These are phyloP conservation scores for Phymorhynchus buccinoides DNA, from an alignment of 1,140 invertebrate genomes.

Conservation along the genomic window DNA sequence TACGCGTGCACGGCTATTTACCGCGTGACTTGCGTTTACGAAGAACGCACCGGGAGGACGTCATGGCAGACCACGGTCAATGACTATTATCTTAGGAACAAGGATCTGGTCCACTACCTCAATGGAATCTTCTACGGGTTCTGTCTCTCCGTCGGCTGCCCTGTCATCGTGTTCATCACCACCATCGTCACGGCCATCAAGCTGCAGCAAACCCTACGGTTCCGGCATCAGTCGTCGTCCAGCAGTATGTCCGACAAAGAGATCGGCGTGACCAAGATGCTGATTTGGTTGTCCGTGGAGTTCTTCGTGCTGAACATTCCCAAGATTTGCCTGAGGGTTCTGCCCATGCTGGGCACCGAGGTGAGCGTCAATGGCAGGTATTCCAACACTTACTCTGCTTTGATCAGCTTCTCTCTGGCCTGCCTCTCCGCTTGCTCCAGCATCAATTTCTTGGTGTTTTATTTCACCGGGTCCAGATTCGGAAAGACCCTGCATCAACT, in stretches of 20 bases:
- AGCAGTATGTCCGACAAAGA: not conserved
- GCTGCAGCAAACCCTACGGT: not conserved
- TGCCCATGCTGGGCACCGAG: not conserved
- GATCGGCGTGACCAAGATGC: not conserved
- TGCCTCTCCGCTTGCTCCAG: too few relatives aligned
- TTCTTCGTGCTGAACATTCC: not conserved
- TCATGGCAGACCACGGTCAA: too few relatives aligned
- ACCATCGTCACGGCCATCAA: not conserved
- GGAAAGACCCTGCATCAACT: not conserved
- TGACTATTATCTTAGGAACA: not conserved
- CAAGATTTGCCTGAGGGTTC: not conserved
- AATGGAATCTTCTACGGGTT: slow-evolving; percentile 7
- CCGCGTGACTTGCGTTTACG: not conserved
- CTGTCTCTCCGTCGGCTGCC: not conserved
- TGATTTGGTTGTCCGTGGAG: not conserved
- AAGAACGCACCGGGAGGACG: not conserved
- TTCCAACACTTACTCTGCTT: not conserved
- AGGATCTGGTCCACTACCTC: not conserved
- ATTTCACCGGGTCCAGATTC: not conserved
- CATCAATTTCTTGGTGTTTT: not conserved
- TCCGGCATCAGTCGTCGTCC: not conserved
- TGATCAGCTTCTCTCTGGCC: not conserved
- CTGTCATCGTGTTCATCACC: slow-evolving; percentile 6
- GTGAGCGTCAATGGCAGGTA: not conserved
- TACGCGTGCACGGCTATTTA: not conserved